These are phyloP conservation scores for Stictonetta naevosa DNA, from an alignment of 2,113 vertebrate genomes.

Conservation along the genomic window DNA sequence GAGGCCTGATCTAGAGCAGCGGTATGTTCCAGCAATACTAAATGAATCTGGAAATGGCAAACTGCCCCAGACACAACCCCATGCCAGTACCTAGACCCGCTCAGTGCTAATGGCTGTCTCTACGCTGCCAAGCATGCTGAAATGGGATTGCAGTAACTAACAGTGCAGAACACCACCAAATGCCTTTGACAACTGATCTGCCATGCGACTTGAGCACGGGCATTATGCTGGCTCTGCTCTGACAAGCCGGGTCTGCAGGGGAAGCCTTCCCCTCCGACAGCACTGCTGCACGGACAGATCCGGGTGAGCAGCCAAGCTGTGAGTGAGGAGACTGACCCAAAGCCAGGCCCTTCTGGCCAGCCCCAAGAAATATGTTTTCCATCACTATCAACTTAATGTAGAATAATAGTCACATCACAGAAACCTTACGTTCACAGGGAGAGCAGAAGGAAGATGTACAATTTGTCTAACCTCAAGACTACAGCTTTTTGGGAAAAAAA, in stretches of 20 bases:
- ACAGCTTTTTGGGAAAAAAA: not conserved
- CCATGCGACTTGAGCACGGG: fast-evolving
- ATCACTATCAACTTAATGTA: not conserved
- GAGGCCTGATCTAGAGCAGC: not conserved
- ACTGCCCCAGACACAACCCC: not conserved
- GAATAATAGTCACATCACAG: not conserved
- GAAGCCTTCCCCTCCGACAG: not conserved
- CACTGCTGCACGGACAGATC: fast-evolving
- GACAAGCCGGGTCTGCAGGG: not conserved
- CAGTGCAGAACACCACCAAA: not conserved
- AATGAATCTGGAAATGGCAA: not conserved
- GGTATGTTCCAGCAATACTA: not conserved
- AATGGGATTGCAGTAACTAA: fast-evolving
- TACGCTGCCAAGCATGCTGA: not conserved
- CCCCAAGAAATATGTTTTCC: no score
- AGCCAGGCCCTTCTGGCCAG: not conserved
- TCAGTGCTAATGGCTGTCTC: not conserved
- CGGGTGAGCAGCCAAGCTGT: not conserved
- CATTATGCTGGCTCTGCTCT: fast-evolving
- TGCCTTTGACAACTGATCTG: not conserved
- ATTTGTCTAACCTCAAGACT: not conserved
- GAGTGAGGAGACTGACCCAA: not conserved
- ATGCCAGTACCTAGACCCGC: not conserved
- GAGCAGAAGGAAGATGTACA: not conserved
- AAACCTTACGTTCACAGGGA: fast-evolving